Conservation (phyloP, 1,140 invertebrate species). For the Phocides pigmalion region DNA sequence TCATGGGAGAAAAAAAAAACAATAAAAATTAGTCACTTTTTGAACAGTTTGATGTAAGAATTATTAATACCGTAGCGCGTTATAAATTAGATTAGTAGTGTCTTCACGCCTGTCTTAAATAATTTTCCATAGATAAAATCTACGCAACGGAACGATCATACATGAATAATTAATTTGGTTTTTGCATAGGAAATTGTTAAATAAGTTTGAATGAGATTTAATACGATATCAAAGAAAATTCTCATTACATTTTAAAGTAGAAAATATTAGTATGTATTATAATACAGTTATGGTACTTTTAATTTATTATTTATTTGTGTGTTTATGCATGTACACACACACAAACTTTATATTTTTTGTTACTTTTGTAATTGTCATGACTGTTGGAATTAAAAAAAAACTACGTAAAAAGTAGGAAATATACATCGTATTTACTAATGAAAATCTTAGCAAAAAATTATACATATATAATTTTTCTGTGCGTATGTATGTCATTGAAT, state of each 20-base stretch:
- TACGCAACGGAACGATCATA: not conserved
- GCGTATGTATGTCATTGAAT: no score
- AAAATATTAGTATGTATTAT: no score
- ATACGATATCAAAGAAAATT: not conserved
- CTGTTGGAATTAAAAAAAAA: no score
- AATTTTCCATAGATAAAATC: conserved; percentile 7
- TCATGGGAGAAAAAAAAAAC: not conserved
- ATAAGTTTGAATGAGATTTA: not conserved
- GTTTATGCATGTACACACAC: no score
- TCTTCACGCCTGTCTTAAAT: not conserved
- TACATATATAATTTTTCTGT: no score
- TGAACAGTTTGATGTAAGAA: not conserved
- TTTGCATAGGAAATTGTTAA: conserved; percentile 13
- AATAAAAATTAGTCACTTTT: not conserved
- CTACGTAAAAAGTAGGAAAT: no score
- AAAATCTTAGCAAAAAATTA: no score
- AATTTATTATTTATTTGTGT: no score
- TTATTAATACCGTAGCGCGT: not conserved
- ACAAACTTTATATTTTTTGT: no score
- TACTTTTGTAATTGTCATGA: no score
- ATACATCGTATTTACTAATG: no score
- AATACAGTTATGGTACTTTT: no score
- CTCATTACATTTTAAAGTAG: conserved; percentile 2
- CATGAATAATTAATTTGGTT: not conserved
- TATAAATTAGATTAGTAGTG: not conserved